Conservation (phyloP, 2,888 invertebrate species). For the Petrolisthes manimaculis region DNA sequence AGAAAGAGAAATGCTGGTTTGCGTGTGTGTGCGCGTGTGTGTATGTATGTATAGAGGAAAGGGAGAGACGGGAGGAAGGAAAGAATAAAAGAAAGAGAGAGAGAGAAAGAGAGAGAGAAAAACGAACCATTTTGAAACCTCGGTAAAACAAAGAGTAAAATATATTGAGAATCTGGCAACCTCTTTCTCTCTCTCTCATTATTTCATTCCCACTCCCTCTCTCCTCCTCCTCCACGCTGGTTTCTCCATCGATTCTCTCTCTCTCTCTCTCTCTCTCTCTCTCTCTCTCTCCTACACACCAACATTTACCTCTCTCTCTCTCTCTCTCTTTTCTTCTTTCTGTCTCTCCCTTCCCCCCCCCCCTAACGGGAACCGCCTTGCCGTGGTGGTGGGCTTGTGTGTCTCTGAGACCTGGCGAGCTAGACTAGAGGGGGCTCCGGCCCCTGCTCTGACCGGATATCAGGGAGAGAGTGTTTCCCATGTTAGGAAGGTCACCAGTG, state of each 20-base stretch:
- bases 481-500: background rate
- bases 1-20: background rate
- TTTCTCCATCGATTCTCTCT: background rate
- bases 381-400: no score
- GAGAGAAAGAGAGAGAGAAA: no score
- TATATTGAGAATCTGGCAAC: background rate
- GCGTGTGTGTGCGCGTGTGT: background rate
- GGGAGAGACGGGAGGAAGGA: no score
- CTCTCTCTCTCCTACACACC: constrained; percentile 19
- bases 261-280: constrained; percentile 14
- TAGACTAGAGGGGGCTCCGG: no score
- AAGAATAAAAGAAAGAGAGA: no score
- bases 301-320: no score
- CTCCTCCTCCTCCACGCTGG: background rate
- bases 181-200: no score
- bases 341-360: background rate
- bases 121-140: no score
- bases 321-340: background rate
- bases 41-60: background rate
- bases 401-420: no score
- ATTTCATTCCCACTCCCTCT: no score
- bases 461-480: background rate
- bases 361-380: no score
- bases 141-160: no score
- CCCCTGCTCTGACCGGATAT: background rate